These are phyloP conservation scores for Ifrita kowaldi DNA, from an alignment of 2,113 vertebrate genomes.

Conservation along the genomic window DNA sequence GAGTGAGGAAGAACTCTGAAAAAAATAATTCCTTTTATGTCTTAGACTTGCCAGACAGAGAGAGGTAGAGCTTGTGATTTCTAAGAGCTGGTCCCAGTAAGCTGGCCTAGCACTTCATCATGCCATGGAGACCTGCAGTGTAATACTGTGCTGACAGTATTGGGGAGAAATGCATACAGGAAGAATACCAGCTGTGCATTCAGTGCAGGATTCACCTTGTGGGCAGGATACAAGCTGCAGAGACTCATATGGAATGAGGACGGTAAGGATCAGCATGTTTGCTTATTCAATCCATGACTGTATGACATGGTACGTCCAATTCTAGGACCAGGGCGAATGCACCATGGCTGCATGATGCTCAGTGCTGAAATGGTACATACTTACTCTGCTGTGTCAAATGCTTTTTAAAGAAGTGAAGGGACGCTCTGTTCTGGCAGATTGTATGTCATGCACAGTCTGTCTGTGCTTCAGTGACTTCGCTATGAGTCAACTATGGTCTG, in stretches of 20 bases:
- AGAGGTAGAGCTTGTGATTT: neutral
- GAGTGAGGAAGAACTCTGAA: neutral
- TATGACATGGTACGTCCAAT: neutral
- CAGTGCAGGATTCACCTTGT: neutral
- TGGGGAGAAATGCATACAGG: fast-evolving
- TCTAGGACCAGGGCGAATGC: neutral
- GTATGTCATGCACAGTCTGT: slow-evolving; percentile 27
- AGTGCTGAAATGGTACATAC: neutral
- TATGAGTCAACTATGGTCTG: slow-evolving; percentile 41
- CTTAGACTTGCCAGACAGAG: neutral
- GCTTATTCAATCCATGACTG: fast-evolving
- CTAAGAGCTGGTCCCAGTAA: neutral
- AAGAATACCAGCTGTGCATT: neutral
- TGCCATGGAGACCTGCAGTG: neutral
- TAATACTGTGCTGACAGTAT: neutral
- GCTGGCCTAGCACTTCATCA: neutral
- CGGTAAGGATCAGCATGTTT: neutral
- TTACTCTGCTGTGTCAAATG: slow-evolving; percentile 21
- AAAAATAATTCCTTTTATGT: neutral
- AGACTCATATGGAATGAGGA: neutral
- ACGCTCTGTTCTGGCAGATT: slow-evolving; percentile 39
- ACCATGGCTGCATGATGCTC: neutral
- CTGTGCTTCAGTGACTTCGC: neutral
- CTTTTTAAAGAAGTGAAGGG: slow-evolving; percentile 49
- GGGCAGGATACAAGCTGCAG: neutral